Evolutionary conservation across 2,113 vertebrate genomes (phyloP), one percentile per base, ranked within the genome.

Genomic region (Chaetodon auriga): DNA sequence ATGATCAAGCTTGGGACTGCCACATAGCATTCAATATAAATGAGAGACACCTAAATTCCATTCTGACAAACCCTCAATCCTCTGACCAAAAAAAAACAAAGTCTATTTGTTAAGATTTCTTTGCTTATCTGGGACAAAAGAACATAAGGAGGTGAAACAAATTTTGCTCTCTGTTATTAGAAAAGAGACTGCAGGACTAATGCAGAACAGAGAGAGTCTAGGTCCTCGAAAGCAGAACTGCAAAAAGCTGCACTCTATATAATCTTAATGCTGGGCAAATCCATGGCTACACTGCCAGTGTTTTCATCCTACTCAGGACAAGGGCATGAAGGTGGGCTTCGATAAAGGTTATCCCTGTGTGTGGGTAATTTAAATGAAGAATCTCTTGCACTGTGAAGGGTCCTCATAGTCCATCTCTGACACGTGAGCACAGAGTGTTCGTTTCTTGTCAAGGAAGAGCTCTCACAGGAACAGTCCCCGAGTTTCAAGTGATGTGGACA

Each of bases 361-460:
- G 55, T 25, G 19, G 23, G 46, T 12, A 16, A 63, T 57, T 66
- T 5, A 49, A 25, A 14, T 18, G 16, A 51, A 7, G 48, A 54
- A 11, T 30, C 43, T 64, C n/a, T 41, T 68, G 15, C 54, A 35
- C 46, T 51, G 13, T 64, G 2, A 36, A 63, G 38, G 9, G 25
- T 55, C n/a, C 5, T 11, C 43, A 53, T 0, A 10, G 41, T 73
- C 58, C 74, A 54, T 45, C 60, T 46, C 41, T 19, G 73, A 65
- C 68, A n/a, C 6, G 5, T n/a, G 43, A 75, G 78, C 58, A 65
- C 5, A 38, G 48, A 46, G 25, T 30, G 60, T 78, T 36, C 75
- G 82, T 70, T 68, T 82, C 57, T 46, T 58, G 70, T 88, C 36
- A 51, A 86, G 80, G 60, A 49, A 81, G 79, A 82, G 81, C 81